Evolutionary conservation across 1,140 invertebrate genomes (phyloP).

Genomic region (Atopsyche davidsoni): DNA sequence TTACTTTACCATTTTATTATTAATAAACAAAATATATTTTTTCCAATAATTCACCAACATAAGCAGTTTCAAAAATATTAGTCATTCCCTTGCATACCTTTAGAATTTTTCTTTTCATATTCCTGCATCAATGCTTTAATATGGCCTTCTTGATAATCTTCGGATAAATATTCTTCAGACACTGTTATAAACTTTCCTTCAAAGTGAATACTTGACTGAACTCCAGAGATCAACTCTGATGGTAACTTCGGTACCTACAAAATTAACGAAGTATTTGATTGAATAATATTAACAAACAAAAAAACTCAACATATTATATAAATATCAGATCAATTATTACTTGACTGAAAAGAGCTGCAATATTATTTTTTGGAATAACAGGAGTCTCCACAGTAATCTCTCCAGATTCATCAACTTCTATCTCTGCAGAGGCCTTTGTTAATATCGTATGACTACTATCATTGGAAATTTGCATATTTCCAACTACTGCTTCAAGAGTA

Average conservation of each 20-base stretch:
- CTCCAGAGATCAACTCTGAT: slow-evolving; percentile 4
- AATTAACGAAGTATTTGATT: background rate
- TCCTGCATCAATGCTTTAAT: slow-evolving; percentile 57
- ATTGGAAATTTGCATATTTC: slow-evolving; percentile 45
- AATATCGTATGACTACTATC: slow-evolving; percentile 33
- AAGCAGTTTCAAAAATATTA: background rate
- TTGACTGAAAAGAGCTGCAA: slow-evolving; percentile 54
- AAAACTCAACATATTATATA: background rate
- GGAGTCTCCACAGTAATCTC: slow-evolving; percentile 64
- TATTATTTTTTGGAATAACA: slow-evolving; percentile 54
- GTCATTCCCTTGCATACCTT: slow-evolving; percentile 30
- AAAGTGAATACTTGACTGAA: slow-evolving; percentile 11
- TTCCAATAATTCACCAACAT: background rate
- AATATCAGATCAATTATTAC: slow-evolving; percentile 11
- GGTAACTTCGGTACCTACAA: slow-evolving; percentile 22
- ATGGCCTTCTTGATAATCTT: slow-evolving; percentile 41
- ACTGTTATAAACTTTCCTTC: slow-evolving; percentile 18
- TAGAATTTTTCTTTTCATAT: slow-evolving; percentile 55
- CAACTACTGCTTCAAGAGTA: slow-evolving; percentile 41
- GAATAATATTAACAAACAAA: background rate
- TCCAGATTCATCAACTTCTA: slow-evolving; percentile 63
- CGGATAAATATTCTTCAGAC: slow-evolving; percentile 16
- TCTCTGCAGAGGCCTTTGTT: slow-evolving; percentile 55
- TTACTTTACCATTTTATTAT: background rate
- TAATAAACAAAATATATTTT: background rate